Percentiles rank a stretch among this genome's conserved stretches.
phyloP scores from a whole-genome alignment of 2,888 invertebrate genomes.

The Cheilosia grossa region DNA sequence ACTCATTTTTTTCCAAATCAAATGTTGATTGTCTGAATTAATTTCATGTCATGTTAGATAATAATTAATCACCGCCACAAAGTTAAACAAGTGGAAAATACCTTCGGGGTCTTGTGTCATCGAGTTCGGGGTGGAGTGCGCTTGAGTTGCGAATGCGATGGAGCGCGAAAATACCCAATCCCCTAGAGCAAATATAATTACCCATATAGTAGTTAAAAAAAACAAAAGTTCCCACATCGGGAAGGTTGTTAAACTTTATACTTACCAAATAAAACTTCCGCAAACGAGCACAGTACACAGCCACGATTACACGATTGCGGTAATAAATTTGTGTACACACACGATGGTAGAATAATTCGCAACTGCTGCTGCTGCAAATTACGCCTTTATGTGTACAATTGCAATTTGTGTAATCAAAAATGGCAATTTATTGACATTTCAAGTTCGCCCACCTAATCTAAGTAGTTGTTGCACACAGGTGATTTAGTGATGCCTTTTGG shows the following conservation, averaged over 20 bases:
- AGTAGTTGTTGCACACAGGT: conserved; percentile 26
- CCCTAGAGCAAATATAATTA: conserved; percentile 52
- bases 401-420: conserved; percentile 55
- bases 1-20: not conserved
- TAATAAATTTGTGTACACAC: conserved; percentile 40
- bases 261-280: conserved; percentile 39
- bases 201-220: not conserved
- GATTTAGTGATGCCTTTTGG: conserved; percentile 15
- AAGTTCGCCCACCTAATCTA: conserved; percentile 58
- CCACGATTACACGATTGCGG: conserved; percentile 7
- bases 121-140: not conserved
- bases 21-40: conserved; percentile 51
- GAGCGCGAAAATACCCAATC: conserved; percentile 27
- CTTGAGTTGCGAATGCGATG: not conserved
- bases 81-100: conserved; percentile 50
- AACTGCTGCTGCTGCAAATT: conserved; percentile 18
- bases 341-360: not conserved
- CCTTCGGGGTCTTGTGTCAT: conserved; percentile 13
- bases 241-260: conserved; percentile 25
- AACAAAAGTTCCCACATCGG: conserved; percentile 1
- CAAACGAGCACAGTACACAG: conserved; percentile 21
- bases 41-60: conserved; percentile 46
- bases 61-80: conserved; percentile 57
- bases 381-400: conserved; percentile 20
- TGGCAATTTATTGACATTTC: conserved; percentile 56